Percentiles rank a stretch among this genome's conserved stretches.
Evolutionary conservation across 2,888 invertebrate genomes (phyloP).

Genomic region (Leptogaster cylindrica): DNA sequence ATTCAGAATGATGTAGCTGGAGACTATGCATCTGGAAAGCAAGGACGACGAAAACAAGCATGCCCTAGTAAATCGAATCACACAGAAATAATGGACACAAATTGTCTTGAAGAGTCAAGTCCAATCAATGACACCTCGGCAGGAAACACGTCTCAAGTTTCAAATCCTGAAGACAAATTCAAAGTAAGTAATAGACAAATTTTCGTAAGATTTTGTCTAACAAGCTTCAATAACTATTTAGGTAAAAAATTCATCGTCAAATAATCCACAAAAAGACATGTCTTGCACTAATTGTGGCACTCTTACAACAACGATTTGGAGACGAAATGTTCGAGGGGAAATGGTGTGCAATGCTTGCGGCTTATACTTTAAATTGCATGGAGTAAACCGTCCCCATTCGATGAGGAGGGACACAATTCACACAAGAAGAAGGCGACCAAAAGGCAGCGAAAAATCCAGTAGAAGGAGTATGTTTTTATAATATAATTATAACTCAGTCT

Average conservation of each 20-base stretch:
- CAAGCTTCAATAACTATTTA: background rate
- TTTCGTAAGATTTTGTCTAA: background rate
- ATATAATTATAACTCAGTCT: no score
- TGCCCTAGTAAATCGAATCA: conserved; percentile 68
- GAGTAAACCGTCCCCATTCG: conserved; percentile 88
- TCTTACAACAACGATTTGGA: conserved; percentile 97
- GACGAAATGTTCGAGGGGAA: conserved; percentile 94
- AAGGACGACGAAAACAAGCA: conserved; percentile 79
- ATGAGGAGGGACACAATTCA: conserved; percentile 98
- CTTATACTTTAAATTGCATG: conserved; percentile 95
- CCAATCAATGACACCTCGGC: background rate
- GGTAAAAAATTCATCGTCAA: conserved; percentile 51
- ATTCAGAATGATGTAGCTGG: conserved; percentile 52
- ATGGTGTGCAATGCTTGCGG: conserved; percentile 99
- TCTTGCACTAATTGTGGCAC: conserved; percentile 97
- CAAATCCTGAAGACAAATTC: conserved; percentile 12
- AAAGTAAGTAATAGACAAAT: conserved; percentile 24
- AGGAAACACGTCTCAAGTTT: background rate
- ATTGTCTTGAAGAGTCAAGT: background rate
- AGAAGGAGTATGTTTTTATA: conserved; percentile 62
- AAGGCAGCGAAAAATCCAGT: conserved; percentile 72
- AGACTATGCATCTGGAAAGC: conserved; percentile 52
- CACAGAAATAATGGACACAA: background rate
- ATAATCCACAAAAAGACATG: conserved; percentile 69
- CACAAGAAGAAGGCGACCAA: conserved; percentile 86